These are phyloP conservation scores for Enteromius unitaeniatus DNA, from an alignment of 2,797 vertebrate genomes.

Conservation along the genomic window DNA sequence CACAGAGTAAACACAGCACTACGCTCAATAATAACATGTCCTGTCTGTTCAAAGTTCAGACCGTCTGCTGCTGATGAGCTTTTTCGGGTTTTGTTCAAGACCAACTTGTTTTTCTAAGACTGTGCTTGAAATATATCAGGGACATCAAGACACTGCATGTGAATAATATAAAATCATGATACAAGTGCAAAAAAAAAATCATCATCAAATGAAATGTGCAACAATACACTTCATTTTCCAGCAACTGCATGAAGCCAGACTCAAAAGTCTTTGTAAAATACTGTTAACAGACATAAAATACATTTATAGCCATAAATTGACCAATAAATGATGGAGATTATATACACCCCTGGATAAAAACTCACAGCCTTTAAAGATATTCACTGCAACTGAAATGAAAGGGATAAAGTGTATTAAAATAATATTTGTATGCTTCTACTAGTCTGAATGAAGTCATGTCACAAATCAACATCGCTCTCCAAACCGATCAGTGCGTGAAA, in stretches of 20 bases:
- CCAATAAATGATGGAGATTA: no score
- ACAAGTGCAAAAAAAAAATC: not conserved
- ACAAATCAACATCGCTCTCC: not conserved
- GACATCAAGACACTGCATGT: not conserved
- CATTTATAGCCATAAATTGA: no score
- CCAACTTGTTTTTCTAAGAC: not conserved
- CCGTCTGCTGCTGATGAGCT: not conserved
- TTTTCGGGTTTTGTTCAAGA: not conserved
- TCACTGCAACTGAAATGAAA: not conserved
- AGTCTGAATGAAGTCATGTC: no score
- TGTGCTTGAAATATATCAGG: not conserved
- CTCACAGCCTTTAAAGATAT: no score
- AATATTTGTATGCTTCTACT: not conserved
- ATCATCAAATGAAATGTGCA: not conserved
- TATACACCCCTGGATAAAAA: no score
- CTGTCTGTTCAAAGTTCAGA: not conserved
- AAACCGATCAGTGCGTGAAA: not conserved
- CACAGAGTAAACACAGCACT: not conserved
- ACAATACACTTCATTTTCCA: not conserved
- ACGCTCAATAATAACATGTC: not conserved
- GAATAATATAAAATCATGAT: not conserved
- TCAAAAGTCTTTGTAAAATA: not conserved
- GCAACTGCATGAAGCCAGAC: not conserved
- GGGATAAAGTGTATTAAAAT: not conserved
- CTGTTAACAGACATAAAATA: no score